Evolutionary conservation across 2,888 invertebrate genomes (phyloP).

Genomic region (Tholera decimalis): DNA sequence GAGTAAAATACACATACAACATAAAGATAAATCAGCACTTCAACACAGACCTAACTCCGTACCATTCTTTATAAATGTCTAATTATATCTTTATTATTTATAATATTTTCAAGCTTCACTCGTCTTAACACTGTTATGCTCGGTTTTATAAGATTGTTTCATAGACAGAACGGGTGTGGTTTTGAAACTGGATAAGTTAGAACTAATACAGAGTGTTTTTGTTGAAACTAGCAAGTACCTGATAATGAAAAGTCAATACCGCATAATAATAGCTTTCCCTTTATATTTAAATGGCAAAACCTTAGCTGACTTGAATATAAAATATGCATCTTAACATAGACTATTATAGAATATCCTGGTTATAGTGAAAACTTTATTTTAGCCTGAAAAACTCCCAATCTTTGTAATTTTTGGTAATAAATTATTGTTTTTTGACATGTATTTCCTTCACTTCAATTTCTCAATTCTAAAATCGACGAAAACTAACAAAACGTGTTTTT

Average conservation of each 20-base stretch:
- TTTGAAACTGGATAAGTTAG: slow-evolving; percentile 10
- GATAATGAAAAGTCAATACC: background rate
- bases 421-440: background rate
- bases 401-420: background rate
- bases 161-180: background rate
- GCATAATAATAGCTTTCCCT: background rate
- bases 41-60: background rate
- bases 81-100: background rate
- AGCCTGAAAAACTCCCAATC: background rate
- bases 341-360: background rate
- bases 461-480: background rate
- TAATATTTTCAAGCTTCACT: background rate
- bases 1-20: too few species aligned
- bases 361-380: too few species aligned
- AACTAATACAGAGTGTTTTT: background rate
- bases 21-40: background rate
- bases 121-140: slow-evolving; percentile 10
- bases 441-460: background rate
- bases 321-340: slow-evolving; percentile 9
- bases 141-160: slow-evolving; percentile 16
- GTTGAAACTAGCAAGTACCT: background rate
- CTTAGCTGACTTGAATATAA: background rate
- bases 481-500: too few species aligned
- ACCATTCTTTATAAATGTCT: background rate
- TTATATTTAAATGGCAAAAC: background rate